Conservation (phyloP, 2,888 invertebrate species). For the Stenolophus ochropezus region DNA sequence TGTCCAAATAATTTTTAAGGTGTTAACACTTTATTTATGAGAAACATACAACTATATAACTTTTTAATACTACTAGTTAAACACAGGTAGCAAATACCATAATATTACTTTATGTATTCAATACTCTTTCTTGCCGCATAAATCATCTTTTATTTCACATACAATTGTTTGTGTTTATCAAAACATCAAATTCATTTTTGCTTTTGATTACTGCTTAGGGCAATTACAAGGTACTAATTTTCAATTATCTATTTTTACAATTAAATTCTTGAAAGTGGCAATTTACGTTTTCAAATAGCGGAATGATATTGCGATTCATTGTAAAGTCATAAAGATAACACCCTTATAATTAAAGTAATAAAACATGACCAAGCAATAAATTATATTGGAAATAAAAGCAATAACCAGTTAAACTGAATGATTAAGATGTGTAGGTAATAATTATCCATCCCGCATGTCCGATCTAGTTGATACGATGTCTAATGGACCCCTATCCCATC, state of each 20-base stretch:
- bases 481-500: slow-evolving; percentile 26
- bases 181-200: no score
- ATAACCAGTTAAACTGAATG: slow-evolving; percentile 14
- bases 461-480: background rate
- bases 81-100: no score
- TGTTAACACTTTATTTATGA: no score
- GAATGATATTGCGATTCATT: background rate
- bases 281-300: background rate
- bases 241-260: background rate
- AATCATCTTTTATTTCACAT: no score
- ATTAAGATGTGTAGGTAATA: slow-evolving; percentile 23
- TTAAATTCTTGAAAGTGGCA: background rate
- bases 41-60: no score
- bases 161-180: no score
- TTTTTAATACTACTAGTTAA: no score
- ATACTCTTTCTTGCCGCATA: no score
- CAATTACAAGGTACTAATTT: no score
- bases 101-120: no score
- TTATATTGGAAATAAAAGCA: slow-evolving; percentile 12
- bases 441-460: slow-evolving; percentile 31
- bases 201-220: no score
- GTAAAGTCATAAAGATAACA: slow-evolving; percentile 2
- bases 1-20: no score
- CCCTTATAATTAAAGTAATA: slow-evolving; percentile 32
- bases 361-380: slow-evolving; percentile 3